A percentile compares a stretch with the other conserved stretches of the same genome.
phyloP scores from a whole-genome alignment of 2,797 vertebrate genomes.

The Peromyscus eremicus region DNA sequence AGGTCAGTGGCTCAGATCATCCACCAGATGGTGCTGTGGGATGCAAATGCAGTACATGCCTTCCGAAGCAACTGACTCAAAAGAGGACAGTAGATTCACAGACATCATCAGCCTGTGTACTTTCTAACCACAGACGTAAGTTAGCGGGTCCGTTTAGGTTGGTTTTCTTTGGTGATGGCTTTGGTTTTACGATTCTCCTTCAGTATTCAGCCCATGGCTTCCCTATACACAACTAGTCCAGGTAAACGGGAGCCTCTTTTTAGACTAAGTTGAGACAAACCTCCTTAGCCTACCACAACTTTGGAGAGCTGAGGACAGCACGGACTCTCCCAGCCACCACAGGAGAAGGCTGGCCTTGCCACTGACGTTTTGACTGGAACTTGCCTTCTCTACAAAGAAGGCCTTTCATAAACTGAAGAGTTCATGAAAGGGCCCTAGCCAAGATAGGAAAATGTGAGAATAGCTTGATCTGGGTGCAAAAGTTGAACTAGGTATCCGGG shows the following conservation, averaged over 20 bases:
- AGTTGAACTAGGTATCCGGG: background rate
- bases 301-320: background rate
- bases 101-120: background rate
- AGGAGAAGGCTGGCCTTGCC: background rate
- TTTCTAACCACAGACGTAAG: background rate
- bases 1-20: background rate
- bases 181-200: background rate
- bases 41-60: rapidly evolving
- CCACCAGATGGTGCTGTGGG: conserved; percentile 76
- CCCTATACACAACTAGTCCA: background rate
- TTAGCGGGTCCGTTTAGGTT: background rate
- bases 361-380: background rate
- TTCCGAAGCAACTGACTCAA: background rate
- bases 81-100: background rate
- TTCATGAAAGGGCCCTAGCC: background rate
- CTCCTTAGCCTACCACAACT: background rate
- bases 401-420: conserved; percentile 18
- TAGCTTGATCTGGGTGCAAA: background rate
- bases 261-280: background rate
- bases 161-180: background rate
- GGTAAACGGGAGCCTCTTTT: background rate
- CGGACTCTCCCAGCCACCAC: background rate
- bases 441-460: background rate
- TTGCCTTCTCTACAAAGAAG: conserved; percentile 46
- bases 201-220: background rate